phyloP scores from a whole-genome alignment of 92 coral and sea anemone species.

The Umimayanthus kanabou region DNA sequence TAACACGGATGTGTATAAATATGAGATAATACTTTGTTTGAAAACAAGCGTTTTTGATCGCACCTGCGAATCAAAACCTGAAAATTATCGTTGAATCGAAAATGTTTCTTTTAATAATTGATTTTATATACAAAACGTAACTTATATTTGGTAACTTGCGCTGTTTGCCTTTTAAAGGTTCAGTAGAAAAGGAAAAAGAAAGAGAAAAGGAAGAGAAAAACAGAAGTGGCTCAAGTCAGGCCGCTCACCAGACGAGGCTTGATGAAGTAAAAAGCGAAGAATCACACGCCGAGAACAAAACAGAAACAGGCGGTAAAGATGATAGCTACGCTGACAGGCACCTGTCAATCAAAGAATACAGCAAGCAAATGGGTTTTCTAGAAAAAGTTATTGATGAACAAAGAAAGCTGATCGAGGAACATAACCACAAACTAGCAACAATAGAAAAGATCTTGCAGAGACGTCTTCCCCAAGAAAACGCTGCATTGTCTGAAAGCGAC shows the following conservation, averaged over 20 bases:
- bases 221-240: not conserved
- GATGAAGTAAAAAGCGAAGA: not conserved
- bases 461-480: conserved; percentile 6
- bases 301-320: not conserved
- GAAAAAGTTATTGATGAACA: conserved; percentile 23
- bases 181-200: conserved; percentile 25
- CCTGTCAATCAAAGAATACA: conserved; percentile 24
- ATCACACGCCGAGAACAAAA: not conserved
- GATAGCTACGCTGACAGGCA: not conserved
- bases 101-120: too few species aligned
- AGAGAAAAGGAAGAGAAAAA: not conserved
- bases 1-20: too few species aligned
- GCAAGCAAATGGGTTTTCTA: conserved; percentile 2
- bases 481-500: not conserved
- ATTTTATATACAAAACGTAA: too few species aligned
- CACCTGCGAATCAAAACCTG: too few species aligned
- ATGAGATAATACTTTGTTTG: too few species aligned
- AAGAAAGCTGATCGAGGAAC: conserved; percentile 14
- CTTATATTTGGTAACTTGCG: not conserved
- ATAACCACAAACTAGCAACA: not conserved
- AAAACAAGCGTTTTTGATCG: too few species aligned
- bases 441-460: conserved; percentile 25
- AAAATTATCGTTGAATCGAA: too few species aligned
- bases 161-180: not conserved
- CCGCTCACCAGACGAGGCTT: not conserved